Evolutionary conservation across 2,797 vertebrate genomes (phyloP).

Genomic region (Myripristis jacobus): DNA sequence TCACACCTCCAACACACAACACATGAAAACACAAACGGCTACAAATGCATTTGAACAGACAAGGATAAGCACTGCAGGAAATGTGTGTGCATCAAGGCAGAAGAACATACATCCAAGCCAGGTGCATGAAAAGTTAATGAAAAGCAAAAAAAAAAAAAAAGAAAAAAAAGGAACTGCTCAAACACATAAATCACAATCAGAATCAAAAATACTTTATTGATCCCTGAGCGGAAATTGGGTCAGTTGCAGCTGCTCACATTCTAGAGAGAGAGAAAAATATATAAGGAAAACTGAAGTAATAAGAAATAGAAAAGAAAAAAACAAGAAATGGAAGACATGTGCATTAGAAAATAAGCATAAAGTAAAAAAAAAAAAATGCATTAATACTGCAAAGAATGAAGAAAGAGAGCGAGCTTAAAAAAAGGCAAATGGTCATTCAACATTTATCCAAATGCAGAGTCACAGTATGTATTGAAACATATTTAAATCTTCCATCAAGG

Average conservation of each 20-base stretch:
- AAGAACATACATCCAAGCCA: slow-evolving; percentile 7
- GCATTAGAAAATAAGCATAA: too few relatives aligned
- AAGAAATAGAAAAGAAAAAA: too few relatives aligned
- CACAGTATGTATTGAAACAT: slow-evolving; percentile 8
- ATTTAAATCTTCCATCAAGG: slow-evolving; percentile 22
- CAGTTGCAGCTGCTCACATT: too few relatives aligned
- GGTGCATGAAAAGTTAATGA: slow-evolving; percentile 16
- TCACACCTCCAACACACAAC: slow-evolving; percentile 4
- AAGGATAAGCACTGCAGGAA: slow-evolving; percentile 7
- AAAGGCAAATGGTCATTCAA: slow-evolving; percentile 16
- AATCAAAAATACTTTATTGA: too few relatives aligned
- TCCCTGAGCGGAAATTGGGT: too few relatives aligned
- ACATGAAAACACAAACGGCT: background rate
- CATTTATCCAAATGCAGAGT: slow-evolving; percentile 10
- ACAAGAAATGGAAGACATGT: too few relatives aligned
- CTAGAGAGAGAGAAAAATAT: too few relatives aligned
- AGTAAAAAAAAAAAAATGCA: too few relatives aligned
- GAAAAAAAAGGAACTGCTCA: background rate
- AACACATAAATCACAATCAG: background rate
- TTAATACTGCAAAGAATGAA: background rate
- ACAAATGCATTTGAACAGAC: background rate
- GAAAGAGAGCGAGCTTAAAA: background rate
- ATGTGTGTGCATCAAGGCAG: background rate
- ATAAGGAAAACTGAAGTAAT: too few relatives aligned
- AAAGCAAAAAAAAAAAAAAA: slow-evolving; percentile 1